These are phyloP conservation scores for Larimichthys crocea DNA, from an alignment of 2,113 vertebrate species.

Conservation along the genomic window DNA sequence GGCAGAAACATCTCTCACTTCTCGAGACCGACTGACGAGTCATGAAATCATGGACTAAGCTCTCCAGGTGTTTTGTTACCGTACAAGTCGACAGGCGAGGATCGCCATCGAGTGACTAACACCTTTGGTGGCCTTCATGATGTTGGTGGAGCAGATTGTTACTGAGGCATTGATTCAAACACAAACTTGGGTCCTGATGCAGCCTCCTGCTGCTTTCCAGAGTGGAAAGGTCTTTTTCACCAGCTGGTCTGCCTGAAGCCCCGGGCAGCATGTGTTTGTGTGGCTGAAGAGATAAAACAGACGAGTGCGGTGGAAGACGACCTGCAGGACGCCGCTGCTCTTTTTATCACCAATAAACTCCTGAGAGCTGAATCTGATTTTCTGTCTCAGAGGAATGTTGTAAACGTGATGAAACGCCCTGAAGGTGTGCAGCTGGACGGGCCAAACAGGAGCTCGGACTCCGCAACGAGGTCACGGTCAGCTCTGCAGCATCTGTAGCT, in stretches of 20 bases:
- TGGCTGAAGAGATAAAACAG: constrained; percentile 4
- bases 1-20: no score
- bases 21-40: no score
- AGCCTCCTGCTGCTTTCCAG: constrained; percentile 35
- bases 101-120: no score
- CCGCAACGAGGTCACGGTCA: constrained; percentile 1
- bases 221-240: constrained; percentile 26
- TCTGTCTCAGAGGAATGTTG: constrained; percentile 33
- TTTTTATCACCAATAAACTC: constrained; percentile 48
- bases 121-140: no score
- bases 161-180: background rate
- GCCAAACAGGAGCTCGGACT: background rate
- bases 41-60: no score
- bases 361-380: constrained; percentile 40
- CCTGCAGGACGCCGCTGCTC: constrained; percentile 28
- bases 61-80: no score
- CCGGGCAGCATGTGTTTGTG: constrained; percentile 15
- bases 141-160: no score
- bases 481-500: background rate
- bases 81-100: no score
- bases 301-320: background rate
- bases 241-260: constrained; percentile 53
- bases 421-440: constrained; percentile 50
- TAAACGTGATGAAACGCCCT: constrained; percentile 37
- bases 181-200: background rate